Evolutionary conservation across 2,113 vertebrate species (phyloP).

Genomic region (Deroptyus accipitrinus): DNA sequence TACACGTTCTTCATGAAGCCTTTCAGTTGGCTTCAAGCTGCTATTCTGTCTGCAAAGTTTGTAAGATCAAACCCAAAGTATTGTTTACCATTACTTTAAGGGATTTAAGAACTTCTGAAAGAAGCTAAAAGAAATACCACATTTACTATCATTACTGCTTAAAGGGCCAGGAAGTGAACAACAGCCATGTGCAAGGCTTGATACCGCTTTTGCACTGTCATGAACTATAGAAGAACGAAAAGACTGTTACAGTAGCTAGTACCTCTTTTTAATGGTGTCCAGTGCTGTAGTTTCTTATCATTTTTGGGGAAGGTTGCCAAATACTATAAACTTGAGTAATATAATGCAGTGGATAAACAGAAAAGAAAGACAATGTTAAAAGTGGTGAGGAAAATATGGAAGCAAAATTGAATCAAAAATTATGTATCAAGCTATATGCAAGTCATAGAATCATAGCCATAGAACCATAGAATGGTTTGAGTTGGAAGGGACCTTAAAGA

Average conservation of each 20-base stretch:
- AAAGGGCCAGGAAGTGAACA: not conserved
- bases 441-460: not conserved
- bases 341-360: not conserved
- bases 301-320: not conserved
- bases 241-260: not conserved
- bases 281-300: not conserved
- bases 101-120: not conserved
- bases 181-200: not conserved
- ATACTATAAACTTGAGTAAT: not conserved
- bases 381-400: not conserved
- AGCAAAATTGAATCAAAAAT: not conserved
- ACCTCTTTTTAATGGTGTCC: not conserved
- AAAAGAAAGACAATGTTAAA: not conserved
- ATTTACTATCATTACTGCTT: not conserved
- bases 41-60: not conserved
- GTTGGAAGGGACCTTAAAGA: not conserved
- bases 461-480: not conserved
- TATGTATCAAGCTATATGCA: not conserved
- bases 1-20: not conserved
- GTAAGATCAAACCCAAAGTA: not conserved
- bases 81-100: not conserved
- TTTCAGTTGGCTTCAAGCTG: not conserved
- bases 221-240: not conserved
- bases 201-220: not conserved
- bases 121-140: not conserved